Evolutionary conservation across 2,888 invertebrate genomes (phyloP), one percentile per base, ranked within the genome.

Genomic region (Alcis repandata): DNA sequence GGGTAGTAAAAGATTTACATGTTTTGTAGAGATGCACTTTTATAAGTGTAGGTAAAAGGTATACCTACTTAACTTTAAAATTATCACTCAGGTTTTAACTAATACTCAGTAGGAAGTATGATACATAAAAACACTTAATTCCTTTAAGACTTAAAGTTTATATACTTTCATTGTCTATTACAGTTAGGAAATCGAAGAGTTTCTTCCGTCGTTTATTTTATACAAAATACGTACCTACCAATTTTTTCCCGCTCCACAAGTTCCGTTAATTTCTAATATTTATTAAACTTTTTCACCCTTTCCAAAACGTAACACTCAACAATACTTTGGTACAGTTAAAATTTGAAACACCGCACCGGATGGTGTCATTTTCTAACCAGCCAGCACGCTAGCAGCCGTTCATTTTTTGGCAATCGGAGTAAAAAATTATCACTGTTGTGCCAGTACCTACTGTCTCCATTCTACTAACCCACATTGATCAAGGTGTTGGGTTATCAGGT

Each of bases 391-490:
- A 78, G 78, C 88, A 87, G 85, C 87, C 88, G 89, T 85, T 83
- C 80, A 82, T 82, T 88, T 90, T 90, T 89, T 79, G 80, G 81
- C 83, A 80, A 87, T 84, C 74, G 69, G 68, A 75, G 84, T 85
- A 88, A 90, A 91, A 90, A 88, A 80, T 66, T 72, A 76, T 77
- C 73, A 80, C 83, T 84, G 80, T 82, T 82, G 84, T 85, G 32
- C 33, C 45, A 80, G 83, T 80, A 79, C 73, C 61, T 69, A 69
- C 72, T 77, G 70, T 81, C 79, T 81, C 78, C 82, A 86, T 85
- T 82, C 90, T 80, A 88, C 82, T 93, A 92, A 93, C 93, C 93
- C 92, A 93, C 87, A 91, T 93, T 88, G 84, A 88, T 88, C 90
- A 92, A 93, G 92, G 92, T 93, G 93, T 90, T 88, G 83, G 78